phyloP scores from a whole-genome alignment of 2,888 invertebrate genomes.

The Lobophora halterata region DNA sequence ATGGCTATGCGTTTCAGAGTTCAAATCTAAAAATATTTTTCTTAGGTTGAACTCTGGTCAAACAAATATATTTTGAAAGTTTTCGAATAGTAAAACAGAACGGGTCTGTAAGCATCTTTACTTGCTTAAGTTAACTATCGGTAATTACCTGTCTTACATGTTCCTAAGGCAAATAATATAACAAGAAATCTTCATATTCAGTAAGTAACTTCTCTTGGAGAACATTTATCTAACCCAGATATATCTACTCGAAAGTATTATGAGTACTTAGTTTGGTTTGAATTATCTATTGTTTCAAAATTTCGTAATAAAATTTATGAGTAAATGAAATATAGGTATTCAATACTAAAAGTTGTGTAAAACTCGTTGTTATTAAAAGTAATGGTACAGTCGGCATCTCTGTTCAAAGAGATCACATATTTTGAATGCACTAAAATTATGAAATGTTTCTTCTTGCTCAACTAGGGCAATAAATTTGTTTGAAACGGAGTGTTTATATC shows the following conservation, averaged over 20 bases:
- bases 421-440: slow-evolving; percentile 14
- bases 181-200: slow-evolving; percentile 5
- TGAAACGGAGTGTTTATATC: slow-evolving; percentile 39
- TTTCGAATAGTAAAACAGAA: too few relatives aligned
- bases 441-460: slow-evolving; percentile 26
- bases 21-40: too few relatives aligned
- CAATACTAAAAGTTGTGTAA: background rate
- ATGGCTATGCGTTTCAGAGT: too few relatives aligned
- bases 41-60: too few relatives aligned
- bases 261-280: background rate
- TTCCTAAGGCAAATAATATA: slow-evolving; percentile 30
- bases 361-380: slow-evolving; percentile 2
- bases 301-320: slow-evolving; percentile 2
- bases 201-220: background rate
- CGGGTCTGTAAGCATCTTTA: slow-evolving; percentile 30
- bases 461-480: slow-evolving; percentile 32
- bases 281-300: slow-evolving; percentile 5
- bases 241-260: too few relatives aligned
- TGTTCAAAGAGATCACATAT: slow-evolving; percentile 15
- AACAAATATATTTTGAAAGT: too few relatives aligned
- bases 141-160: slow-evolving; percentile 27
- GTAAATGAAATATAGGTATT: slow-evolving; percentile 5
- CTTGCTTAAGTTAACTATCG: slow-evolving; percentile 28
- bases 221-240: slow-evolving; percentile 5
- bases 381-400: slow-evolving; percentile 11